Evolutionary conservation across 2,888 invertebrate species (phyloP).

Genomic region (Helleia helle): DNA sequence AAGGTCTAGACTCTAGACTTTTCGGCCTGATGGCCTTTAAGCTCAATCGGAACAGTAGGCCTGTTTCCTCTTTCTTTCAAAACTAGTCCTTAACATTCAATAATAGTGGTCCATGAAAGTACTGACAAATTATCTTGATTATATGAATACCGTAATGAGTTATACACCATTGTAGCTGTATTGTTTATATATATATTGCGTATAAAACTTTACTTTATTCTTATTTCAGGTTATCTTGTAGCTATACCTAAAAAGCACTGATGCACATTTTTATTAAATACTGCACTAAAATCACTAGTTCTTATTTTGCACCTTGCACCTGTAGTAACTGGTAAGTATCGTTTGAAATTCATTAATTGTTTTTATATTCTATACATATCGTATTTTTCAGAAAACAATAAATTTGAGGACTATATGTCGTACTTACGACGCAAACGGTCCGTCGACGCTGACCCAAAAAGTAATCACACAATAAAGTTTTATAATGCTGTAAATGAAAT

Average conservation of each 20-base stretch:
- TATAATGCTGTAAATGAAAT: slow-evolving; percentile 47
- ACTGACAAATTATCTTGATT: too few species aligned
- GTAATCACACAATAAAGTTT: slow-evolving; percentile 39
- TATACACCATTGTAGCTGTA: too few species aligned
- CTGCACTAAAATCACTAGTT: slow-evolving; percentile 33
- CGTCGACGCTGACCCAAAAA: slow-evolving; percentile 28
- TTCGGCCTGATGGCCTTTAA: too few species aligned
- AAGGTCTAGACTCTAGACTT: too few species aligned
- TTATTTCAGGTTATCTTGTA: slow-evolving; percentile 55
- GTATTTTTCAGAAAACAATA: slow-evolving; percentile 17
- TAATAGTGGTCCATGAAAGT: too few species aligned
- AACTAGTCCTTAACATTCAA: too few species aligned
- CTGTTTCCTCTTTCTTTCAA: too few species aligned
- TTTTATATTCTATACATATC: background rate
- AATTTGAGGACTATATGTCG: slow-evolving; percentile 22
- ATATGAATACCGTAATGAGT: too few species aligned
- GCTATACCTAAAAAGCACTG: slow-evolving; percentile 31
- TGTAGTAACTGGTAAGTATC: slow-evolving; percentile 10
- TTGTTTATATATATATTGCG: too few species aligned
- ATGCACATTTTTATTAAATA: slow-evolving; percentile 37
- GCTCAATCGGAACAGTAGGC: too few species aligned
- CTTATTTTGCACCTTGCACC: background rate
- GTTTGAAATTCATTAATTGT: background rate
- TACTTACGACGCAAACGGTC: slow-evolving; percentile 37
- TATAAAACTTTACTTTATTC: slow-evolving; percentile 5